Evolutionary conservation across 2,797 vertebrate species (phyloP).

Genomic region (Myiotriccus ornatus): DNA sequence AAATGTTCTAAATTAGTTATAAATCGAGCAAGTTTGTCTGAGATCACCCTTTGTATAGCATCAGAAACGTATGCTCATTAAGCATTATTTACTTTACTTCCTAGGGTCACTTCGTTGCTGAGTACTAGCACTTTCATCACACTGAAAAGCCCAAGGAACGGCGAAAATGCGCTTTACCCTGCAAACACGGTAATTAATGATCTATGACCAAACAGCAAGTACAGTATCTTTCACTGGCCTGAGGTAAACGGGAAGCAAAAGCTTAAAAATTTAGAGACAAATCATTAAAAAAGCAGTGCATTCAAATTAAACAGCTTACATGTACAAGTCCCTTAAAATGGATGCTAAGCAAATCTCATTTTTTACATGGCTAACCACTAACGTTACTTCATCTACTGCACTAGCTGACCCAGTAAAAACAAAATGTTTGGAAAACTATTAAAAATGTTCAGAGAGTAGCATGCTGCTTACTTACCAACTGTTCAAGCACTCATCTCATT

Average conservation of each 20-base stretch:
- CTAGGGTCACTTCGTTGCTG: conserved; percentile 56
- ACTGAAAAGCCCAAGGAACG: conserved; percentile 68
- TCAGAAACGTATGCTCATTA: conserved; percentile 57
- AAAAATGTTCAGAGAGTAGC: conserved; percentile 74
- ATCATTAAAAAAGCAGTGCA: conserved; percentile 60
- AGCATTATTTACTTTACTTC: conserved; percentile 49
- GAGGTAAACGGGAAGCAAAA: conserved; percentile 73
- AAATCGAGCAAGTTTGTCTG: conserved; percentile 40
- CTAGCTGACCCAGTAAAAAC: conserved; percentile 52
- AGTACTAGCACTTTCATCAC: conserved; percentile 68
- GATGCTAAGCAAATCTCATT: conserved; percentile 54
- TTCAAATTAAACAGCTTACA: conserved; percentile 53
- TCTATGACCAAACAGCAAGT: conserved; percentile 51
- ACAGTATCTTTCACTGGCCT: conserved; percentile 53
- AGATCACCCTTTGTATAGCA: conserved; percentile 33
- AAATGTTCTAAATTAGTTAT: conserved; percentile 31
- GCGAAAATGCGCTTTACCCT: conserved; percentile 42
- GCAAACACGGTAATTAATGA: conserved; percentile 63
- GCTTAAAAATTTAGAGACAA: conserved; percentile 67
- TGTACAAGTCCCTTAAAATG: conserved; percentile 56
- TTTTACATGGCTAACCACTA: conserved; percentile 28
- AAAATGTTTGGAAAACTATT: conserved; percentile 73
- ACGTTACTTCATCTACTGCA: conserved; percentile 40
- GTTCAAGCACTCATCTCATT: conserved; percentile 79
- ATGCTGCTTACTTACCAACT: conserved; percentile 82